Evolutionary conservation across 2,113 vertebrate genomes (phyloP).

Genomic region (Manacus vitellinus): DNA sequence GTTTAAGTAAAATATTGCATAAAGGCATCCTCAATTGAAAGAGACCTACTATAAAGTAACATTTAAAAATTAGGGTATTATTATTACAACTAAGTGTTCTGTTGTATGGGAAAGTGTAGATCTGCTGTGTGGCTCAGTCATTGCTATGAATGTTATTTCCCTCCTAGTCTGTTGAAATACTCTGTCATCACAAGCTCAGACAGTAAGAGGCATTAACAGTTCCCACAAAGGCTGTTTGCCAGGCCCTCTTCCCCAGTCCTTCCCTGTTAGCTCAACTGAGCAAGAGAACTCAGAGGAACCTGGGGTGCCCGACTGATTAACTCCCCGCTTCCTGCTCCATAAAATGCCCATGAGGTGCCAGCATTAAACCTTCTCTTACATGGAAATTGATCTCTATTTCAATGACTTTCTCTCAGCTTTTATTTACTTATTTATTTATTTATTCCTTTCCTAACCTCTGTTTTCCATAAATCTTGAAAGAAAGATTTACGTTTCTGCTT

Average conservation of each 20-base stretch:
- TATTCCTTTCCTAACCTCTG: not conserved
- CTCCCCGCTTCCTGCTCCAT: not conserved
- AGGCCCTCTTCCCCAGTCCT: not conserved
- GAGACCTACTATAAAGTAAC: not conserved
- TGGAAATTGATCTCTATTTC: not conserved
- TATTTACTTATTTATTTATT: not conserved
- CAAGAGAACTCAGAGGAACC: not conserved
- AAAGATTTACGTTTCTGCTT: not conserved
- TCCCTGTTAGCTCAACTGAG: rapidly evolving
- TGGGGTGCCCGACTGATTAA: not conserved
- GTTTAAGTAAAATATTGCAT: not conserved
- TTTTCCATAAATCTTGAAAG: not conserved
- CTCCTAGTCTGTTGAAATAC: not conserved
- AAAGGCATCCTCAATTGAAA: not conserved
- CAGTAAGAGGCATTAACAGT: not conserved
- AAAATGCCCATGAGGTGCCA: rapidly evolving
- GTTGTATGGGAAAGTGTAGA: not conserved
- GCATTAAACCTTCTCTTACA: not conserved
- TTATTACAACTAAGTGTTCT: not conserved
- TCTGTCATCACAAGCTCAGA: not conserved
- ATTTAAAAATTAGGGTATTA: not conserved
- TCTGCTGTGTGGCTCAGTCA: not conserved
- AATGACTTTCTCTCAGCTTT: not conserved
- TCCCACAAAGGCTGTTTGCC: not conserved
- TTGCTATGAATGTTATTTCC: not conserved